Percentiles rank a stretch among this genome's conserved stretches.
phyloP scores from a whole-genome alignment of 2,888 invertebrate species.

The Cataglyphis rosenhaueri region DNA sequence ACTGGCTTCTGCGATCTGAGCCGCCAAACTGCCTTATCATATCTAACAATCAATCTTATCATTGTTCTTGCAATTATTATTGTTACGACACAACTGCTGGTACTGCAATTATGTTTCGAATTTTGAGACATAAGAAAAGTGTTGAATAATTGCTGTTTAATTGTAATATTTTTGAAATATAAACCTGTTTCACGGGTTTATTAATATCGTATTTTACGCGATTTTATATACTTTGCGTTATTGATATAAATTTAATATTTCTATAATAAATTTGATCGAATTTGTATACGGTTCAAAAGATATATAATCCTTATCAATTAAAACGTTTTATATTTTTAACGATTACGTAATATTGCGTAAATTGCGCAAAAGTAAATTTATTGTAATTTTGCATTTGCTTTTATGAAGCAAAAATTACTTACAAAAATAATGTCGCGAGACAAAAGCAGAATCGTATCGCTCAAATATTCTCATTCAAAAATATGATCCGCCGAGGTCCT shows the following conservation, averaged over 20 bases:
- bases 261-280: background rate
- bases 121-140: background rate
- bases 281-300: background rate
- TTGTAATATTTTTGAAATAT: background rate
- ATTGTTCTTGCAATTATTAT: background rate
- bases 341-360: constrained; percentile 16
- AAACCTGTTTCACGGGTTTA: background rate
- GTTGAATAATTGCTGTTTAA: background rate
- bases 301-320: background rate
- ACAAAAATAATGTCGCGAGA: background rate
- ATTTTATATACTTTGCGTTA: background rate
- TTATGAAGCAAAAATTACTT: background rate
- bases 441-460: background rate
- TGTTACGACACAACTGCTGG: background rate
- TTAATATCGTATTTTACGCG: background rate
- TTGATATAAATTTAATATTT: background rate
- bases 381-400: background rate
- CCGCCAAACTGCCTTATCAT: background rate
- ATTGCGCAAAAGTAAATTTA: background rate
- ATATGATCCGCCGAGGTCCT: constrained; percentile 40
- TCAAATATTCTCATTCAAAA: background rate
- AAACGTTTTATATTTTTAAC: background rate
- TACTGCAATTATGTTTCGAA: background rate
- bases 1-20: constrained; percentile 38
- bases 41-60: background rate